phyloP scores from a whole-genome alignment of 2,888 invertebrate species.

The Pristionchus japonicus region DNA sequence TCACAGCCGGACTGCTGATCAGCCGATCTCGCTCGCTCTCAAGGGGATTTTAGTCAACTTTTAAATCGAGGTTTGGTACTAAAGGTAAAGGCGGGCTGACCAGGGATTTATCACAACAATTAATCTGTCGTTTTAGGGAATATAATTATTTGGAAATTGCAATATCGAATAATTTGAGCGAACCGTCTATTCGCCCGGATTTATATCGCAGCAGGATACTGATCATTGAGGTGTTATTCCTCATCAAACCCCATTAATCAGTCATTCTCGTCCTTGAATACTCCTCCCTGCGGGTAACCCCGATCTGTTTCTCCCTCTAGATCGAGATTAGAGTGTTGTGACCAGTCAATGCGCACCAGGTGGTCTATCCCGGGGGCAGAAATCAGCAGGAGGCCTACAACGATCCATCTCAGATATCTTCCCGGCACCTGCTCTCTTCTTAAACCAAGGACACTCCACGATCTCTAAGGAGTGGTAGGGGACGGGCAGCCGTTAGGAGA shows the following conservation, averaged over 20 bases:
- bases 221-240: no score
- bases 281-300: not conserved
- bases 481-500: not conserved
- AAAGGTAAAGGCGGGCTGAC: no score
- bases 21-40: not conserved
- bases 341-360: not conserved
- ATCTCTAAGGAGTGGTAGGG: no score
- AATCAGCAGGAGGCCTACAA: slow-evolving; percentile 14
- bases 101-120: no score
- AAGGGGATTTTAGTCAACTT: not conserved
- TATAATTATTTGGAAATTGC: no score
- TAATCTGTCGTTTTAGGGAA: no score
- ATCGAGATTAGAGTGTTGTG: not conserved
- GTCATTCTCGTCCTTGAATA: not conserved
- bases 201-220: no score
- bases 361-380: slow-evolving; percentile 17
- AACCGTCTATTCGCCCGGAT: no score
- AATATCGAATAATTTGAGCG: no score
- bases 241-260: not conserved
- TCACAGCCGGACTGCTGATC: slow-evolving; percentile 40
- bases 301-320: not conserved
- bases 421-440: not conserved
- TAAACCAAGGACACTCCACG: not conserved
- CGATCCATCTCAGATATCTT: slow-evolving; percentile 25
- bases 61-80: no score